phyloP scores from a whole-genome alignment of 2,888 invertebrate genomes.

The Apantesis nais region DNA sequence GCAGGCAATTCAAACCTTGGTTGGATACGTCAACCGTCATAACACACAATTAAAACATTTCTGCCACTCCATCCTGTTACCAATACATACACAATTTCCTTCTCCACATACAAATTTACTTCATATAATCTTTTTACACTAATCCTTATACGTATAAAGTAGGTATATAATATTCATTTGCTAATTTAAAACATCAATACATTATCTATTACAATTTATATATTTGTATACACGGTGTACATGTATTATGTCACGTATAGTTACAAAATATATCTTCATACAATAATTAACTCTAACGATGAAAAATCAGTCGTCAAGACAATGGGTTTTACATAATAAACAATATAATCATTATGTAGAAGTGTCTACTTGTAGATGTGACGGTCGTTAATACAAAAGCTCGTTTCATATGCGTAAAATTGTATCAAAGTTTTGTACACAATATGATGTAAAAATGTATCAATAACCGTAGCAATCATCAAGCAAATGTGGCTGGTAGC shows the following conservation, averaged over 20 bases:
- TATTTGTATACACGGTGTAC: conserved; percentile 67
- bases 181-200: conserved; percentile 65
- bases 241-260: conserved; percentile 58
- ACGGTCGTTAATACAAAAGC: conserved; percentile 64
- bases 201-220: conserved; percentile 60
- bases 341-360: conserved; percentile 51
- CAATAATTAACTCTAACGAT: conserved; percentile 67
- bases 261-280: conserved; percentile 69
- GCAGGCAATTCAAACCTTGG: conserved; percentile 16
- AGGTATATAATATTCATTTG: conserved; percentile 61
- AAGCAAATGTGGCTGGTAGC: conserved; percentile 18
- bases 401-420: conserved; percentile 55
- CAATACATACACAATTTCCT: conserved; percentile 26
- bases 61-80: conserved; percentile 17
- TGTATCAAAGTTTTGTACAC: conserved; percentile 42
- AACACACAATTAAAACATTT: conserved; percentile 25
- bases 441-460: conserved; percentile 33
- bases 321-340: conserved; percentile 54
- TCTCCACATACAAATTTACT: conserved; percentile 36
- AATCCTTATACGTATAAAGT: conserved; percentile 57
- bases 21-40: conserved; percentile 22
- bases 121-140: conserved; percentile 38
- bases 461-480: conserved; percentile 12
- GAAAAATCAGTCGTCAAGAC: conserved; percentile 82
- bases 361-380: conserved; percentile 42